Evolutionary conservation across 2,888 invertebrate genomes (phyloP), one percentile per base, ranked within the genome.

Genomic region (Ctena decussata): DNA sequence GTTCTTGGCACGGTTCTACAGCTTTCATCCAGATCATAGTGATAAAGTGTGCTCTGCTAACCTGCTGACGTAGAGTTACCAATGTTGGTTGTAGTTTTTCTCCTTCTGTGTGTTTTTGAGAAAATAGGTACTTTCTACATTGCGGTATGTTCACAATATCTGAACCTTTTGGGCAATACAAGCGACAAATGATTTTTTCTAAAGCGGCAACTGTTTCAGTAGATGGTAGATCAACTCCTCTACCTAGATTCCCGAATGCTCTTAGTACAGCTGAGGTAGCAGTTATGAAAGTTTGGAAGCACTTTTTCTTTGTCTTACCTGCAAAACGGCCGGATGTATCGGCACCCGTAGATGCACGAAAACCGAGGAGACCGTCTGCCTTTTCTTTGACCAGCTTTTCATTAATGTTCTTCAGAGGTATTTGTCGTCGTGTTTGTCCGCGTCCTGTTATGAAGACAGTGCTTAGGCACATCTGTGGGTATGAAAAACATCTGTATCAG

Each of bases 401-500:
- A n/a, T 65, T 21, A 65, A 65, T 65, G 21, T 32, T 18, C 35
- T 35, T 65, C 32, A 65, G 18, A 18, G 32, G 35, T 65, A 65
- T 65, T 35, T 65, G 35, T 2, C 65, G 32, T 18, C 65, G 3
- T 65, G 18, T 11, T 11, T 3, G 65, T 35, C 65, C 65, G 21
- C 65, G 65, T 35, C 65, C 65, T 35, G 65, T 65, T 65, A 65
- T 18, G 65, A 65, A 65, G 65, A 65, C 65, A 30, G 65, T 65
- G 18, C 18, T 65, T 65, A 12, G 35, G 18, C 65, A 65, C 27
- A 65, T 32, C 30, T 60, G 65, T 65, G 65, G 8, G 27, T 65
- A 65, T 65, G 65, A 65, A 65, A 65, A 1, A 65, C 65, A 65
- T 65, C 65, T 35, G 65, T 65, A 18, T 65, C 65, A n/a, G 65